These are phyloP conservation scores for Astreopora myriophthalma DNA, from an alignment of 64 coral and sea anemone species.

Conservation along the genomic window DNA sequence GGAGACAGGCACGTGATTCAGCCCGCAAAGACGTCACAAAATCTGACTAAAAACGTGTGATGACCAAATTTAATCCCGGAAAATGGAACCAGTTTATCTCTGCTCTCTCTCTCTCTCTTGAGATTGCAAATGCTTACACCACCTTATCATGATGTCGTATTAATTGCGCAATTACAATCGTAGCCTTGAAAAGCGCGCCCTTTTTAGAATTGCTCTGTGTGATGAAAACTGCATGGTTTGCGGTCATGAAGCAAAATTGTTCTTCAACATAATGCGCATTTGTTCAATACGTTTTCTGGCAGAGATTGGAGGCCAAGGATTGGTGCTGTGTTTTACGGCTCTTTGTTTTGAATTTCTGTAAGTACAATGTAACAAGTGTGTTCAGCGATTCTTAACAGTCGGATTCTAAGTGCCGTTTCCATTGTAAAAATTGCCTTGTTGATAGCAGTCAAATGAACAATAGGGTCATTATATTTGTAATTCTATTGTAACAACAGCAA, in stretches of 20 bases:
- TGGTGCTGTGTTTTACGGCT: background rate
- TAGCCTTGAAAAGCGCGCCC: background rate
- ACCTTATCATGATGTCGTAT: background rate
- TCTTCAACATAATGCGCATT: background rate
- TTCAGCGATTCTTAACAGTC: background rate
- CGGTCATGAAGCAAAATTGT: background rate
- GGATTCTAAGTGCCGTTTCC: constrained; percentile 16
- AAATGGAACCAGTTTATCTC: background rate
- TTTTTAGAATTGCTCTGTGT: background rate
- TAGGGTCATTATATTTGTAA: background rate
- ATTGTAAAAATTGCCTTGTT: constrained; percentile 26
- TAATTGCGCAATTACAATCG: constrained; percentile 6
- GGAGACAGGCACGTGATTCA: background rate
- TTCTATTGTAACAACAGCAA: background rate
- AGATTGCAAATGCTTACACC: background rate
- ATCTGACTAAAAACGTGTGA: background rate
- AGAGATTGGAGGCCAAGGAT: background rate
- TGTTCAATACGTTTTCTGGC: background rate
- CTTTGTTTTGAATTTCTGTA: constrained; percentile 18
- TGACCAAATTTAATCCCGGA: background rate
- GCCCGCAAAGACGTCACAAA: background rate
- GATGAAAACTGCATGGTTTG: background rate
- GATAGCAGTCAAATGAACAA: constrained; percentile 25
- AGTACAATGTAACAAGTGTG: background rate
- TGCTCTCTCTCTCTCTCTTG: background rate